Evolutionary conservation across 2,797 vertebrate species (phyloP), one percentile per base, ranked within the genome.

Genomic region (Neosilurus mollespiculum): DNA sequence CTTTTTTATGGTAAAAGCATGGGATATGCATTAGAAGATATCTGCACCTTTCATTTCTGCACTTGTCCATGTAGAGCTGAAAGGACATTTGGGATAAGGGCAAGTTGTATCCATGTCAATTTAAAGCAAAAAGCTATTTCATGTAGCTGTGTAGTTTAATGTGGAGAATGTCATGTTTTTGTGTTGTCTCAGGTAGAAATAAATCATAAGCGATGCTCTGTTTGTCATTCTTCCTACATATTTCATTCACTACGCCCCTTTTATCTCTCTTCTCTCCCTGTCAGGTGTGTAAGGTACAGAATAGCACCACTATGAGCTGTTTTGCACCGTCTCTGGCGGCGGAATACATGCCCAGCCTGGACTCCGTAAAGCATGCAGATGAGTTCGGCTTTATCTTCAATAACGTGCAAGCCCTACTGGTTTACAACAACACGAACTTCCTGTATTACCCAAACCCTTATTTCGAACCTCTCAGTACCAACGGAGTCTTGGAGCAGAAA

Each of bases 351-450:
- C 96, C 96, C 0, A 94, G 95, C 10, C 88, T 96, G 89, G 98
- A 99, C 16, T 89, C 96, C 0, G 95, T 97, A 8, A 98, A 98
- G 88, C 95, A 97, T 0, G 96, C 97, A 0, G 97, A 99, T 0
- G 98, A 99, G 93, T 97, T 99, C 3, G 98, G 98, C 1, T 99
- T 99, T 81, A 94, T 99, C 92, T 99, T 99, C 88, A 99, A 99
- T 94, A 99, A 99, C 2, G 98, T 99, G 59, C 98, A 98, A 89
- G 93, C 96, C 7, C 93, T 99, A 88, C 93, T 98, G 78, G 93
- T 97, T 89, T 99, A 97, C 93, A 99, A 99, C 2, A 97, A 97
- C 93, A 99, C 98, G 89, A 98, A 96, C 92, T 98, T 99, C 89
- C 93, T 97, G 83, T 99, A 98, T 92, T 98, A 98, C 88, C 97